Base-by-base conservation (phyloP, 1,140 invertebrate genomes). In the Campodea augens region DNA sequence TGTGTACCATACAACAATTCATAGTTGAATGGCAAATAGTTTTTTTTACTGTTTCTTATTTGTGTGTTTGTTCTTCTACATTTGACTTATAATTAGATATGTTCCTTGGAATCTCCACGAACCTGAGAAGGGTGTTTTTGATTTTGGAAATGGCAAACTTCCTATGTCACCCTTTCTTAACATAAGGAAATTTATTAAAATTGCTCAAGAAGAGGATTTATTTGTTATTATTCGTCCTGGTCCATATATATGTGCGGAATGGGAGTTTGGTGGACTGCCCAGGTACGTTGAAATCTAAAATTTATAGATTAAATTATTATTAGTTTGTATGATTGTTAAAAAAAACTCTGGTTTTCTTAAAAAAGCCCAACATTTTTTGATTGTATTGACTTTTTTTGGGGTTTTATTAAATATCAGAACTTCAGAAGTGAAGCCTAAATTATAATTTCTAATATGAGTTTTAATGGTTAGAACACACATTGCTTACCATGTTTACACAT, bases 241-340 rank as follows among this genome's bases (percentile, higher is more conserved):
- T 25, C 69, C 69, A 21, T 71, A 67, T 47, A 68, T 70, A 46
- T 66, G 65, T 49, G 58, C 64, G 12, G 80, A 84, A 64, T 73
- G 77, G 59, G 79, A 81, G 47, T 68, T 66, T 49, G 63, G 65
- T 37, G 60, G 63, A 40, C 51, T 64, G 44, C 51, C 60, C 39
- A 59, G 52, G 54, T 60, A 55, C 38, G n/a, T n/a, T n/a, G n/a
- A n/a, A n/a, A n/a, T n/a, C n/a, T n/a, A n/a, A 4, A 38, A 10
- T 32, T 5, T 18, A 23, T 19, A n/a, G 5, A 19, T 47, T 20
- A 41, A 32, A 25, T 39, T 47, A 25, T 44, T 15, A 22, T 15
- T 49, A 20, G 3, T 10, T 25, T 41, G 1, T 4, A 20, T 48
- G 12, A 24, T 18, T 12, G 41, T 42, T 3, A 13, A 38, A n/a